A percentile compares a stretch with the other conserved stretches of the same genome.
These are phyloP conservation scores for Dryomyza anilis DNA, from an alignment of 2,888 invertebrate species.

Conservation along the genomic window DNA sequence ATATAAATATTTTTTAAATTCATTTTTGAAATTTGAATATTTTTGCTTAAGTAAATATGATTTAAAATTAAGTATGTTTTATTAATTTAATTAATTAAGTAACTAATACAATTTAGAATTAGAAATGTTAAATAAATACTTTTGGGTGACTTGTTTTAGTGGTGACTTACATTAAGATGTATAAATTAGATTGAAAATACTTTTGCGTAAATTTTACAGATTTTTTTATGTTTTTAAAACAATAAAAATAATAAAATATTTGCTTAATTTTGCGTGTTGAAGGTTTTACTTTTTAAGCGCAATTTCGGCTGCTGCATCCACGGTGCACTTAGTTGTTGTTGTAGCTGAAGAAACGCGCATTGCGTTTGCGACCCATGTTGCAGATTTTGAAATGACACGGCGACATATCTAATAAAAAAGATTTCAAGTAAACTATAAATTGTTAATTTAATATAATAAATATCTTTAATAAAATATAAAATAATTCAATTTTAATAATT, in stretches of 20 bases:
- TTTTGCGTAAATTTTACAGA: not conserved
- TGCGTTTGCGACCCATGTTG: slow-evolving; percentile 71
- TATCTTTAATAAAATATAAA: not conserved
- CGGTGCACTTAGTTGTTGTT: not conserved
- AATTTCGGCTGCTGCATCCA: not conserved
- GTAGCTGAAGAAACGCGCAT: slow-evolving; percentile 40
- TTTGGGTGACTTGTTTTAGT: not conserved
- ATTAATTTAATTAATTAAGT: too few species aligned
- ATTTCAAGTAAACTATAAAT: not conserved
- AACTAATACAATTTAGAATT: not conserved
- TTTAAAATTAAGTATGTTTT: too few species aligned
- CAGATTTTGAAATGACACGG: slow-evolving; percentile 74
- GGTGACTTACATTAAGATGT: not conserved
- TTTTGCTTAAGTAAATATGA: too few species aligned
- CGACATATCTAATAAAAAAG: slow-evolving; percentile 69
- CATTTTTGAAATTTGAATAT: too few species aligned
- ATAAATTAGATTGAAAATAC: not conserved
- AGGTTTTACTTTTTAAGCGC: too few species aligned
- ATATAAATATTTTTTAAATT: not conserved
- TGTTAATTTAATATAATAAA: not conserved
- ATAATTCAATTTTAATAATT: not conserved
- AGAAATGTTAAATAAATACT: not conserved
- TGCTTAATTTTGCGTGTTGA: too few species aligned
- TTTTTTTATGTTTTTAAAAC: not conserved
- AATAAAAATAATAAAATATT: not conserved